These are phyloP conservation scores for Gymnoscopelus braueri DNA, from an alignment of 2,797 vertebrate genomes.

Conservation along the genomic window DNA sequence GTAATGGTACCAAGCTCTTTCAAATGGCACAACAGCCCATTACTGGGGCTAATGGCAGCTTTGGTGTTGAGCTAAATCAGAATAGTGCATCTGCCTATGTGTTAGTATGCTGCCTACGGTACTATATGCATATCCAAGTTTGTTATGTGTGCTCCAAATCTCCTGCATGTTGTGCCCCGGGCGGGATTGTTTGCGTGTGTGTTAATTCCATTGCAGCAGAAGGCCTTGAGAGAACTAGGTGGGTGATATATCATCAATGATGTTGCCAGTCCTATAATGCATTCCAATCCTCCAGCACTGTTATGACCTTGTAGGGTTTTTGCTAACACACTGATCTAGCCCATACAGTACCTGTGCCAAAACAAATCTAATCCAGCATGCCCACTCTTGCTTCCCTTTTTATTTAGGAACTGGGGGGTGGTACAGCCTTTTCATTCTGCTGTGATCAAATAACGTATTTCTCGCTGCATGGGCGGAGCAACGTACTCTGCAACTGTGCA, in stretches of 20 bases:
- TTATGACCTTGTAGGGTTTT: constrained; percentile 45
- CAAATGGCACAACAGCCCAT: constrained; percentile 1
- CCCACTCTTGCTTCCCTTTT: constrained; percentile 41
- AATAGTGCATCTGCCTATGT: constrained; percentile 36
- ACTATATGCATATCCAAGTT: constrained; percentile 25
- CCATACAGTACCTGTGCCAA: constrained; percentile 27
- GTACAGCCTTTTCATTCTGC: constrained; percentile 39
- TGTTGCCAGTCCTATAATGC: constrained; percentile 60
- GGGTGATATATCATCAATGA: constrained; percentile 69
- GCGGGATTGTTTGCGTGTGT: constrained; percentile 1
- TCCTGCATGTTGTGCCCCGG: not conserved
- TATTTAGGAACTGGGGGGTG: not conserved
- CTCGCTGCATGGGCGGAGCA: constrained; percentile 29
- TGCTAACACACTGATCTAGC: constrained; percentile 39
- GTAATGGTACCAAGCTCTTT: too few relatives aligned
- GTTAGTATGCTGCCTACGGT: constrained; percentile 46
- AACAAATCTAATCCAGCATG: constrained; percentile 38
- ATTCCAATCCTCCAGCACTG: constrained; percentile 56
- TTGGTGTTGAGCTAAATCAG: constrained; percentile 46
- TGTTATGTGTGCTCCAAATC: not conserved
- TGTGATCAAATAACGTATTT: constrained; percentile 5
- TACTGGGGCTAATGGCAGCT: constrained; percentile 50
- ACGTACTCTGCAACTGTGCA: constrained; percentile 27
- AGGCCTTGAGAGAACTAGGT: constrained; percentile 45
- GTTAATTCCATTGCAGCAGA: not conserved